A percentile compares a stretch with the other conserved stretches of the same genome.
These are phyloP conservation scores for Trichopria drosophilae DNA, from an alignment of 2,888 invertebrate genomes.

Conservation along the genomic window DNA sequence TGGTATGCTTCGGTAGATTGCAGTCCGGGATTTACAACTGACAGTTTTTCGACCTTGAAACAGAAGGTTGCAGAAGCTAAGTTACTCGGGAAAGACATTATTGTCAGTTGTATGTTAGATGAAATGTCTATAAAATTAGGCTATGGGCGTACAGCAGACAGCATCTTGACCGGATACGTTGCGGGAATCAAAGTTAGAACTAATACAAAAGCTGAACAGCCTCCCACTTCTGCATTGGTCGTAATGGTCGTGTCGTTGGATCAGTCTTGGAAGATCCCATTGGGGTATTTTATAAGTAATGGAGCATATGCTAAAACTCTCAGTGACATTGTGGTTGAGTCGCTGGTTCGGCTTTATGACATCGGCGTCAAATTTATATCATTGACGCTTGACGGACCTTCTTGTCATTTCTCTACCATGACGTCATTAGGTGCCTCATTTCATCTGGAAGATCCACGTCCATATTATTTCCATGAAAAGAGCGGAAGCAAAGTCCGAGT, in stretches of 20 bases:
- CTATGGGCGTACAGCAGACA: slow-evolving; percentile 18
- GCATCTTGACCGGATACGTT: slow-evolving; percentile 27
- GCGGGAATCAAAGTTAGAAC: background rate
- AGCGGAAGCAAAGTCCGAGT: slow-evolving; percentile 5
- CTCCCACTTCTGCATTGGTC: too few species aligned
- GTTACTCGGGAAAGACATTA: slow-evolving; percentile 13
- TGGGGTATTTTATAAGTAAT: slow-evolving; percentile 21
- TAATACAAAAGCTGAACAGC: slow-evolving; percentile 20
- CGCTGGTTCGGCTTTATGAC: slow-evolving; percentile 26
- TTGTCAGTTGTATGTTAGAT: slow-evolving; percentile 31
- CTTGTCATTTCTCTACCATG: slow-evolving; percentile 27
- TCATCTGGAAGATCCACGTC: too few species aligned
- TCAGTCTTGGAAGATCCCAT: slow-evolving; percentile 23
- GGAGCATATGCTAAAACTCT: slow-evolving; percentile 13
- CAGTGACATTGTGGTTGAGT: slow-evolving; percentile 7
- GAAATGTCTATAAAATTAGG: slow-evolving; percentile 33
- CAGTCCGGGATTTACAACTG: slow-evolving; percentile 29
- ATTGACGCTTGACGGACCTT: slow-evolving; percentile 29
- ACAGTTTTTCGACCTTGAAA: slow-evolving; percentile 28
- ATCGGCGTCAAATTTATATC: slow-evolving; percentile 27
- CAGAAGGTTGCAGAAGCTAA: slow-evolving; percentile 16
- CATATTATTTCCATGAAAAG: too few species aligned
- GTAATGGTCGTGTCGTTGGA: slow-evolving; percentile 16
- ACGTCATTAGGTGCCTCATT: slow-evolving; percentile 27
- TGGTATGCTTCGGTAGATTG: slow-evolving; percentile 32